Percentiles rank a stretch among this genome's conserved stretches.
Evolutionary conservation across 2,888 invertebrate species (phyloP).

Genomic region (Oithona nana): DNA sequence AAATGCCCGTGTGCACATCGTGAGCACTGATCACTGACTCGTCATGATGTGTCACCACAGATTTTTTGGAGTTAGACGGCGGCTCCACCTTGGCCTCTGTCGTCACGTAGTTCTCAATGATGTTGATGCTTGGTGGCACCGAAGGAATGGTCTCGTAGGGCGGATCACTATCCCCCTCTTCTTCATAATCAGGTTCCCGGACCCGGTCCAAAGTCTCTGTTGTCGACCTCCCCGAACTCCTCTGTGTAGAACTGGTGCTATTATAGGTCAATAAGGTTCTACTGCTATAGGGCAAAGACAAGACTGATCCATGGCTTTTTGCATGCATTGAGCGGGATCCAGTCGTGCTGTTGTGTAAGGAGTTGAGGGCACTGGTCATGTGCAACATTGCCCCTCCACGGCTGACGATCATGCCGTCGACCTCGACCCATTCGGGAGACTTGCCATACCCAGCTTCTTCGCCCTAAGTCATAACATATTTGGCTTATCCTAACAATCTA

Average conservation of each 20-base stretch:
- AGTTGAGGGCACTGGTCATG: neutral
- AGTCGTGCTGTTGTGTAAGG: neutral
- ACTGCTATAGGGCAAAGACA: neutral
- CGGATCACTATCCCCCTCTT: neutral
- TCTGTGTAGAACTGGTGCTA: neutral
- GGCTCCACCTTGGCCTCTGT: too few species aligned
- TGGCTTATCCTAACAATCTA: too few species aligned
- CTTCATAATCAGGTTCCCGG: neutral
- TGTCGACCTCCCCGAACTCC: neutral
- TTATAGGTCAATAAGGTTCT: neutral
- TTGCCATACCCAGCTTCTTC: constrained; percentile 19
- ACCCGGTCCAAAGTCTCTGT: neutral
- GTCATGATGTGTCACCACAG: neutral
- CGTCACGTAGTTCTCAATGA: neutral
- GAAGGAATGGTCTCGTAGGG: constrained; percentile 1
- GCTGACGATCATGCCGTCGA: constrained; percentile 18
- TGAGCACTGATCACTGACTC: constrained; percentile 3
- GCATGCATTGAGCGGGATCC: too few species aligned
- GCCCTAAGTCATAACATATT: too few species aligned
- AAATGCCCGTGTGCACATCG: neutral
- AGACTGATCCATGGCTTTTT: neutral
- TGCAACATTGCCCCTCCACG: constrained; percentile 7
- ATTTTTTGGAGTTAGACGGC: too few species aligned
- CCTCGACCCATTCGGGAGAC: constrained; percentile 19
- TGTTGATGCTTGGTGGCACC: neutral